A percentile compares a stretch with the other conserved stretches of the same genome.
Evolutionary conservation across 2,888 invertebrate genomes (phyloP).

Genomic region (Willowsia nigromaculata): DNA sequence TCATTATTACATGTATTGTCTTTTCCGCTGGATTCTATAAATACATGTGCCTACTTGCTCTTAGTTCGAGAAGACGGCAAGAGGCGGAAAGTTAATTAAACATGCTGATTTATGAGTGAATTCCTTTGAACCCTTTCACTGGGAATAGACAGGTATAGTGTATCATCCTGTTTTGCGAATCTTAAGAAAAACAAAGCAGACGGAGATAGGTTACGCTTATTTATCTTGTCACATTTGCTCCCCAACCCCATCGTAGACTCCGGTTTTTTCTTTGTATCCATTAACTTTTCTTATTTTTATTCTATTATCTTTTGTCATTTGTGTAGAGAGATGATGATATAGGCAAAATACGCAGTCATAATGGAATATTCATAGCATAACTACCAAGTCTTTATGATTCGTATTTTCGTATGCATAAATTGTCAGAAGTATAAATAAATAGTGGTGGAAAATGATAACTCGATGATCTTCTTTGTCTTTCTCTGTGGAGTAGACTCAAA

Average conservation of each 20-base stretch:
- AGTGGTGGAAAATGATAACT: not conserved
- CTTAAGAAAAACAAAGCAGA: not conserved
- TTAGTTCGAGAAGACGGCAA: not conserved
- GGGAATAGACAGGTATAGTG: not conserved
- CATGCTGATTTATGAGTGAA: conserved; percentile 57
- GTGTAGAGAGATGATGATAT: not conserved
- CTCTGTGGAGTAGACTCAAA: not conserved
- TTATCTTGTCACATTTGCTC: not conserved
- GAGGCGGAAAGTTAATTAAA: conserved; percentile 59
- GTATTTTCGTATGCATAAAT: not conserved
- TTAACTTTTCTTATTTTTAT: not conserved
- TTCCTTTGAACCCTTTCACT: not conserved
- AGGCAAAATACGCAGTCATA: not conserved
- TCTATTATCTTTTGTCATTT: not conserved
- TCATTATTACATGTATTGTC: conserved; percentile 47
- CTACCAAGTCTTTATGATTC: not conserved
- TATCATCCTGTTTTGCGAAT: not conserved
- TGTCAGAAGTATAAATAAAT: not conserved
- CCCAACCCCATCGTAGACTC: too few species aligned
- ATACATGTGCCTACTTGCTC: not conserved
- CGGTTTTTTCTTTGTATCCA: too few species aligned
- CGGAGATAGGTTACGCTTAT: not conserved
- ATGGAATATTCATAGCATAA: not conserved
- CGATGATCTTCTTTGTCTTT: not conserved
- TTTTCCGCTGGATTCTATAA: not conserved